Conservation (phyloP, 1,140 invertebrate genomes). For the Macrocentrus cingulum region DNA sequence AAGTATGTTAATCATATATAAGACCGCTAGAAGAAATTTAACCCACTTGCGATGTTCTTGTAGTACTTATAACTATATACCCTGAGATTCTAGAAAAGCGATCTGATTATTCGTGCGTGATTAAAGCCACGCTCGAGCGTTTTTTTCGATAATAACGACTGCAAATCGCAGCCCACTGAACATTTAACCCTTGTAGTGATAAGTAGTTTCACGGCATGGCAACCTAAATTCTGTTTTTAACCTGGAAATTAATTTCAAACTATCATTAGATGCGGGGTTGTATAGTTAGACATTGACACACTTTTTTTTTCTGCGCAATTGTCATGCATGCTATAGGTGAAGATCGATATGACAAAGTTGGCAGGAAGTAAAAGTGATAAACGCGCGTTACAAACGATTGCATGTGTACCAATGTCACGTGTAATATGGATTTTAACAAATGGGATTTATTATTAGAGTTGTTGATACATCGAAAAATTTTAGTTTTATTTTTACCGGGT, state of each 20-base stretch:
- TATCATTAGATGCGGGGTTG: no score
- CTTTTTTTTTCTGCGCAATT: not conserved
- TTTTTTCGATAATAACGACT: not conserved
- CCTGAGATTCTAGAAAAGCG: slow-evolving; percentile 19
- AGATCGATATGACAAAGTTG: not conserved
- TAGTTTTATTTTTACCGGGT: no score
- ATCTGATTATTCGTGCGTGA: not conserved
- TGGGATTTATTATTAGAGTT: not conserved
- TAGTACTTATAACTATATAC: not conserved
- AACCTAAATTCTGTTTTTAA: not conserved
- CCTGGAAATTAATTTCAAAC: not conserved
- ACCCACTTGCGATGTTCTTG: slow-evolving; percentile 4
- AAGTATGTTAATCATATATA: slow-evolving; percentile 52
- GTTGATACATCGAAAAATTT: not conserved
- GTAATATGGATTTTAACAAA: not conserved
- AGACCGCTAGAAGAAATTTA: slow-evolving; percentile 7
- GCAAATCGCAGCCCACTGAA: not conserved
- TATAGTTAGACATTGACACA: not conserved
- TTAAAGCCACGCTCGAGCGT: not conserved
- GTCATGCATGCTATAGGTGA: not conserved
- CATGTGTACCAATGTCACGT: slow-evolving; percentile 3
- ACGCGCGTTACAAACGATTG: not conserved
- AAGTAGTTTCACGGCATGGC: no score
- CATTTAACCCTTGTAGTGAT: not conserved
- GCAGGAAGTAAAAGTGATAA: no score